These are phyloP conservation scores for Orthosia incerta DNA, from an alignment of 2,888 invertebrate genomes.

Conservation along the genomic window DNA sequence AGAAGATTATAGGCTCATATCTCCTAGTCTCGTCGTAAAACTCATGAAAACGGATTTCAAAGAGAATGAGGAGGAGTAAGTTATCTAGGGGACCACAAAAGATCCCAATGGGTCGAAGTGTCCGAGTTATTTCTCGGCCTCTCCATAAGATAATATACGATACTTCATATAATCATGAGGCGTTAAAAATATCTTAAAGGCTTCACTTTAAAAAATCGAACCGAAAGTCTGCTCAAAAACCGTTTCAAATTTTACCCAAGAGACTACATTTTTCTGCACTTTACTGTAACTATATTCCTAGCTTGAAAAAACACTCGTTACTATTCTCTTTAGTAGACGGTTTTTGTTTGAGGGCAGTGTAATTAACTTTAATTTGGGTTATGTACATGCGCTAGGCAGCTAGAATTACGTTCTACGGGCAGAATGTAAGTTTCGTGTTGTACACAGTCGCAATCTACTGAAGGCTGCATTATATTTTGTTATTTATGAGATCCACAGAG, in stretches of 20 bases:
- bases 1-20: too few species aligned
- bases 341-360: conserved; percentile 49
- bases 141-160: too few species aligned
- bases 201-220: neutral
- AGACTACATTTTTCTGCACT: conserved; percentile 6
- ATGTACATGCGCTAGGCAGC: conserved; percentile 52
- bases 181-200: neutral
- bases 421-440: conserved; percentile 49
- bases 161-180: neutral
- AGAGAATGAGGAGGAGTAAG: too few species aligned
- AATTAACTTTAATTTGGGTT: conserved; percentile 57
- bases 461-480: conserved; percentile 59
- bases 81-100: too few species aligned
- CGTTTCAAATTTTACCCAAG: neutral
- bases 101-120: too few species aligned
- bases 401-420: conserved; percentile 41
- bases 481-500: conserved; percentile 57
- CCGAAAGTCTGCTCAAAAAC: neutral
- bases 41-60: too few species aligned
- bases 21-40: too few species aligned
- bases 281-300: conserved; percentile 29
- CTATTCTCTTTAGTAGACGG: conserved; percentile 31
- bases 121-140: too few species aligned
- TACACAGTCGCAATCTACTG: conserved; percentile 43
- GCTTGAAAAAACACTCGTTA: conserved; percentile 34